Conservation (phyloP, 2,797 vertebrate species). For the Squalus acanthias region DNA sequence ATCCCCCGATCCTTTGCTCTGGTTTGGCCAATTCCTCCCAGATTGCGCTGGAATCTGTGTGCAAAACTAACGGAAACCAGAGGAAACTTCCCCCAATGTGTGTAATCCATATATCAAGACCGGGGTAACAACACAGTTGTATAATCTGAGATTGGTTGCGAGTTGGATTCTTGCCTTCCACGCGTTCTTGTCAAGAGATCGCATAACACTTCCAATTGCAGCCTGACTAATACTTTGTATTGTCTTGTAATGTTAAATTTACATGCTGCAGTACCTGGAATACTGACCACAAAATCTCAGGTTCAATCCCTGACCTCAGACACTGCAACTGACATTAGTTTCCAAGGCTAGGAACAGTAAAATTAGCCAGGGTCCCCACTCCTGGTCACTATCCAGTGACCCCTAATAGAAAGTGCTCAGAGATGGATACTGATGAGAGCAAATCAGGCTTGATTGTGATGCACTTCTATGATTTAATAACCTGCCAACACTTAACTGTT, state of each 20-base stretch:
- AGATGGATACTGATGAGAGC: neutral
- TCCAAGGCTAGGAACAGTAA: neutral
- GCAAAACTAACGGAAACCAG: neutral
- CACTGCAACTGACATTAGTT: neutral
- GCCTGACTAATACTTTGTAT: neutral
- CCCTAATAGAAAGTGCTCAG: neutral
- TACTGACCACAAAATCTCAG: neutral
- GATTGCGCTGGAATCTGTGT: neutral
- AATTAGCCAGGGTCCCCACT: too few relatives aligned
- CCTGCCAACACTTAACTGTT: neutral
- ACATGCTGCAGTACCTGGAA: neutral
- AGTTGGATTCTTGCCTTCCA: neutral
- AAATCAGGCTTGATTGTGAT: neutral
- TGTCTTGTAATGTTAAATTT: neutral
- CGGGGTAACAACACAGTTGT: neutral
- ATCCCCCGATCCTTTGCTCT: neutral
- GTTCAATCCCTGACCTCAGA: neutral
- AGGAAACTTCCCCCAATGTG: neutral
- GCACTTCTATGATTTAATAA: neutral
- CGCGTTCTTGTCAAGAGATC: neutral
- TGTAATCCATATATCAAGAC: neutral
- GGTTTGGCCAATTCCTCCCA: neutral
- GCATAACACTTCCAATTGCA: neutral
- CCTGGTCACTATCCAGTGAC: neutral
- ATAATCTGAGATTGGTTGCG: neutral